A percentile compares a stretch with the other conserved stretches of the same genome.
These are phyloP conservation scores for Coreius guichenoti DNA, from an alignment of 2,797 vertebrate genomes.

Conservation along the genomic window DNA sequence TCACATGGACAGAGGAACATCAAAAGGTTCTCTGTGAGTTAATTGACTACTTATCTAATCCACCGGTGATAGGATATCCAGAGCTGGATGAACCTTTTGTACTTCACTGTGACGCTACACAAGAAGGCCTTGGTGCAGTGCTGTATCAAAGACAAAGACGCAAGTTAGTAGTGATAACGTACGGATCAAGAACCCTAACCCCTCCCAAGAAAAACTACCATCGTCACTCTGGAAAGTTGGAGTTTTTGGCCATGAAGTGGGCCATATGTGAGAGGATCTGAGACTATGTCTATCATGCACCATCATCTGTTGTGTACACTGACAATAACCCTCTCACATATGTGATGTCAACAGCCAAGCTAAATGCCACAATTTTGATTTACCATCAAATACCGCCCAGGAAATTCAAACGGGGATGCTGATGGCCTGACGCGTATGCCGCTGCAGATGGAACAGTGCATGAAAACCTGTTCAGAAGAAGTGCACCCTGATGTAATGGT, in stretches of 20 bases:
- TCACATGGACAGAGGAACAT: no score
- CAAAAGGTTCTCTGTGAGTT: not conserved
- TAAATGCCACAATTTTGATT: not conserved
- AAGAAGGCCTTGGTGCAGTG: not conserved
- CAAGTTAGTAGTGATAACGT: not conserved
- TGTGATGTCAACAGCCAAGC: slow-evolving; percentile 5
- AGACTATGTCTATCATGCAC: slow-evolving; percentile 15
- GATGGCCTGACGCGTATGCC: not conserved
- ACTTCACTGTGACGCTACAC: not conserved
- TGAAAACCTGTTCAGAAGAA: not conserved
- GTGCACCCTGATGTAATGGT: not conserved
- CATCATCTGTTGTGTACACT: not conserved
- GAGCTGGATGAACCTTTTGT: not conserved
- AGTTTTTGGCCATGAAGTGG: slow-evolving; percentile 2
- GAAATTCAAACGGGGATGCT: not conserved
- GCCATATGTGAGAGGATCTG: not conserved
- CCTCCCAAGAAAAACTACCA: no score
- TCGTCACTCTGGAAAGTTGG: no score
- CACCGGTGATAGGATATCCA: not conserved
- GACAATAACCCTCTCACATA: not conserved
- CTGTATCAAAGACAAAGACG: not conserved
- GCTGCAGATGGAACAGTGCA: not conserved
- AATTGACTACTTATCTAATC: not conserved
- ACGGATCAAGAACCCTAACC: no score
- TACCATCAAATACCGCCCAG: not conserved